These are phyloP conservation scores for Montipora cactus DNA, from an alignment of 64 coral and sea anemone species.

Conservation along the genomic window DNA sequence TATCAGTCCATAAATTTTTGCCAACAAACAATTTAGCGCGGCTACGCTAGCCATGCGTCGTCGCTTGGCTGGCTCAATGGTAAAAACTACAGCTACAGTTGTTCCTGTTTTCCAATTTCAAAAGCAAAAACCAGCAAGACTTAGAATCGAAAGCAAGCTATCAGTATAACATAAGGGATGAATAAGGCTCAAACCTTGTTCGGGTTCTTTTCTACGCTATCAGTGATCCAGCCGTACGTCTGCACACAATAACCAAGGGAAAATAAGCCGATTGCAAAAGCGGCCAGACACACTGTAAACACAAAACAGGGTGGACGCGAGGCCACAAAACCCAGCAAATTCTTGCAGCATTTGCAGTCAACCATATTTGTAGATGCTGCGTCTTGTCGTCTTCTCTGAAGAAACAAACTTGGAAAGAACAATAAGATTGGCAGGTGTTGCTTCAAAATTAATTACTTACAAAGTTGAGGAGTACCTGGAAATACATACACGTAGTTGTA, in stretches of 20 bases:
- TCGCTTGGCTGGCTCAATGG: too few relatives aligned
- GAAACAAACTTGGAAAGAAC: neutral
- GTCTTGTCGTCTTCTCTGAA: neutral
- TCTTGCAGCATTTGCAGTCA: slow-evolving; percentile 84
- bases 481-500: neutral
- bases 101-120: neutral
- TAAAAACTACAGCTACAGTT: too few relatives aligned
- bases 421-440: slow-evolving; percentile 36
- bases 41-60: too few relatives aligned
- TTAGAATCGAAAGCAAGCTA: too few relatives aligned
- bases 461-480: too few relatives aligned
- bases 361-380: slow-evolving; percentile 40
- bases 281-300: slow-evolving; percentile 77
- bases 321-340: slow-evolving; percentile 75
- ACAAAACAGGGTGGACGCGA: slow-evolving; percentile 76
- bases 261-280: slow-evolving; percentile 89
- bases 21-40: too few relatives aligned
- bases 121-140: neutral
- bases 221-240: slow-evolving; percentile 35
- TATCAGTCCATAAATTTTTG: too few relatives aligned
- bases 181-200: neutral
- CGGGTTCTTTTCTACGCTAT: neutral
- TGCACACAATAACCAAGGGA: slow-evolving; percentile 82
- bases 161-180: too few relatives aligned
- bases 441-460: too few relatives aligned